These are phyloP conservation scores for Onychostruthus taczanowskii DNA, from an alignment of 2,113 vertebrate species.

Conservation along the genomic window DNA sequence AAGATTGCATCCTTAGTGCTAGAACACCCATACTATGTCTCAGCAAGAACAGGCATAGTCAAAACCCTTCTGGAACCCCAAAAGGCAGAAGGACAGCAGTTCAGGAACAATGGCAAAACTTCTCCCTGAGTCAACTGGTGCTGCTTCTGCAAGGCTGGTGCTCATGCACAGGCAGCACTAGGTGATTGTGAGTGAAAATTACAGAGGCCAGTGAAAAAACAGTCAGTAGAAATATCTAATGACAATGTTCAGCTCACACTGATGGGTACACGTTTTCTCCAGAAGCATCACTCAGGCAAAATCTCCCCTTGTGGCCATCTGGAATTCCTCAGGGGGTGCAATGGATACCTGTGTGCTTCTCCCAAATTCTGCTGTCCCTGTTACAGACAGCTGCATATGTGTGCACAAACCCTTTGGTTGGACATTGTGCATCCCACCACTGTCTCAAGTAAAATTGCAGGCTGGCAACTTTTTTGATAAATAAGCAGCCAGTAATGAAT, in stretches of 20 bases:
- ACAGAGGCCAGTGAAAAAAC: not conserved
- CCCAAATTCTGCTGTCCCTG: not conserved
- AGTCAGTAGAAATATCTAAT: not conserved
- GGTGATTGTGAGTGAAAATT: not conserved
- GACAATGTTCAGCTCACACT: not conserved
- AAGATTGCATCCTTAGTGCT: not conserved
- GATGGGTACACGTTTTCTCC: not conserved
- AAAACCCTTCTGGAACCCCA: not conserved
- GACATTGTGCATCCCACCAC: not conserved
- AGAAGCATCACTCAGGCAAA: not conserved
- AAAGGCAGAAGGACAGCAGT: not conserved
- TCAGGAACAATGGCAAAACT: rapidly evolving
- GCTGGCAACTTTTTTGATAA: not conserved
- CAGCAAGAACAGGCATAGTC: not conserved
- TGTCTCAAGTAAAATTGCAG: not conserved
- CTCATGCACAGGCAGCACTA: not conserved
- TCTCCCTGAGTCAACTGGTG: not conserved
- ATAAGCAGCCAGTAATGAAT: not conserved
- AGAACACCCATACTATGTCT: not conserved
- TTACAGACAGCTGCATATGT: not conserved
- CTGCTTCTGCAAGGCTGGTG: not conserved
- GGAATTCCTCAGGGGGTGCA: not conserved
- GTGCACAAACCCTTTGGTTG: not conserved
- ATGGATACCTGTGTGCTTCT: not conserved
- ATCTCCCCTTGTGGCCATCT: not conserved